A percentile compares a stretch with the other conserved stretches of the same genome.
These are phyloP conservation scores for Perdita meconis DNA, from an alignment of 2,888 invertebrate genomes.

Conservation along the genomic window DNA sequence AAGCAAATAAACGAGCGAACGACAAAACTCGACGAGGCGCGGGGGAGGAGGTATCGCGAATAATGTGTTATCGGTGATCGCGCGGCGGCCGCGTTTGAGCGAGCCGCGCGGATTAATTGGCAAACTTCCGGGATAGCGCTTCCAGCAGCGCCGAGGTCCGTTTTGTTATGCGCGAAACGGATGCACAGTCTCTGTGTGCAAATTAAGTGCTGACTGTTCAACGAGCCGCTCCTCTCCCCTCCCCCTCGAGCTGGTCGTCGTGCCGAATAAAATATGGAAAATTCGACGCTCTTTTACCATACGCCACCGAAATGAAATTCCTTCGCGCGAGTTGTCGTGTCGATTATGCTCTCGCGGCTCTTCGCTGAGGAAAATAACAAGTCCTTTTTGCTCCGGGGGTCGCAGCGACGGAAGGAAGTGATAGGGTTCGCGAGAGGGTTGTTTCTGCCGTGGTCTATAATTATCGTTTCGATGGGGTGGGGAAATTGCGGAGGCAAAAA, in stretches of 20 bases:
- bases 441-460: not conserved
- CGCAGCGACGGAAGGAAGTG: not conserved
- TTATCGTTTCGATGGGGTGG: too few species aligned
- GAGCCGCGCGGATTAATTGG: constrained; percentile 65
- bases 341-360: constrained; percentile 9
- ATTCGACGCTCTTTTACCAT: constrained; percentile 22
- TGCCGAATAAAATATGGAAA: constrained; percentile 58
- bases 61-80: constrained; percentile 63
- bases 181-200: constrained; percentile 66
- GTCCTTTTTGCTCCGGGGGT: not conserved
- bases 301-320: constrained; percentile 14
- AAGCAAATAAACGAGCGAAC: constrained; percentile 42
- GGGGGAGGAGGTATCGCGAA: constrained; percentile 29
- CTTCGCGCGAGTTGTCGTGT: not conserved
- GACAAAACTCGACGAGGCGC: not conserved
- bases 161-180: constrained; percentile 67
- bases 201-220: constrained; percentile 62
- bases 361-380: constrained; percentile 1
- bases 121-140: constrained; percentile 67
- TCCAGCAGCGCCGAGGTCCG: constrained; percentile 45
- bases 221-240: constrained; percentile 32
- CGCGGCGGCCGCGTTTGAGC: constrained; percentile 52
- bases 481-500: too few species aligned
- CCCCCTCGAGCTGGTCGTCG: constrained; percentile 19
- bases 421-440: not conserved